These are phyloP conservation scores for Meloidogyne hapla DNA, from an alignment of 1,140 invertebrate species.

Conservation along the genomic window DNA sequence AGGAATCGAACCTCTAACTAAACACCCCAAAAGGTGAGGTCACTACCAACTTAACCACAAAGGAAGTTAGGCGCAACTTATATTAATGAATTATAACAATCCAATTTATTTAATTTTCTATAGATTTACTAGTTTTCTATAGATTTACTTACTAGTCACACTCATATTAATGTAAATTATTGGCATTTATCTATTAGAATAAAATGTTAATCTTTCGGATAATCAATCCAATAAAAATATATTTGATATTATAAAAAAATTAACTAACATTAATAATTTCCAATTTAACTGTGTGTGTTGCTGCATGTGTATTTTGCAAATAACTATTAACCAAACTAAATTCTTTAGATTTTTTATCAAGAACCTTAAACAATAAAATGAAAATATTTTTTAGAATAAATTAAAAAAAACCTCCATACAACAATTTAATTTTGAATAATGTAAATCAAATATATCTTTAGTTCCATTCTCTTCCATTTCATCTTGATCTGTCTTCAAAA, in stretches of 20 bases:
- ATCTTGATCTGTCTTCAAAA: slow-evolving; percentile 70
- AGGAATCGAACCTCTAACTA: no score
- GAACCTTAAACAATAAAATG: slow-evolving; percentile 26
- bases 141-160: no score
- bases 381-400: neutral
- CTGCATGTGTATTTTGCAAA: slow-evolving; percentile 74
- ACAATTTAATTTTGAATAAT: slow-evolving; percentile 54
- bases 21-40: no score
- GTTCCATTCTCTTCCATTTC: slow-evolving; percentile 47
- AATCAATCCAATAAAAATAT: no score
- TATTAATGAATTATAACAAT: no score
- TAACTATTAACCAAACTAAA: slow-evolving; percentile 36
- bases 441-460: slow-evolving; percentile 41
- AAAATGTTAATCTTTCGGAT: neutral
- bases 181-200: no score
- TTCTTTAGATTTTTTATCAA: slow-evolving; percentile 34
- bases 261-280: slow-evolving; percentile 77
- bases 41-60: no score
- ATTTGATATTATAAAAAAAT: neutral
- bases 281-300: slow-evolving; percentile 80
- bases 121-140: no score
- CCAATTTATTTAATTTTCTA: no score
- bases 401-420: slow-evolving; percentile 34
- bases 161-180: no score
- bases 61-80: no score